Evolutionary conservation across 64 coral and sea anemone genomes (phyloP).

Genomic region (Astreopora myriophthalma): DNA sequence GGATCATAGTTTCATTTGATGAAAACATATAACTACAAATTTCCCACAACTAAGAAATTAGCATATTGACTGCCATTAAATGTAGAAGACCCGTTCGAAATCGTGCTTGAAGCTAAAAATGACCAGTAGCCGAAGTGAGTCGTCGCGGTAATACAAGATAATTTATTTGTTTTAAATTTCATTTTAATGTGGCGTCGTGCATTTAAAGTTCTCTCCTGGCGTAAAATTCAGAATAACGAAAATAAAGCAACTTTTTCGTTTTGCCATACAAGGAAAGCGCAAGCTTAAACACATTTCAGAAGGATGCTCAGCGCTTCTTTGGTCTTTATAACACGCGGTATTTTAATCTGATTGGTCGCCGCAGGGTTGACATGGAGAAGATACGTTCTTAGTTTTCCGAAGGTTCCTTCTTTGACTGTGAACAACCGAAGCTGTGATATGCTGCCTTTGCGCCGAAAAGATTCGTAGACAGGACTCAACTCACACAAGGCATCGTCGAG

Average conservation of each 20-base stretch:
- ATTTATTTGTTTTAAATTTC: too few species aligned
- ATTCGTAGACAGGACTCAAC: constrained; percentile 60
- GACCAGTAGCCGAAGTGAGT: too few species aligned
- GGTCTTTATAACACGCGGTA: constrained; percentile 65
- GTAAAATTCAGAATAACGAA: neutral
- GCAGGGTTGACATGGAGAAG: constrained; percentile 54
- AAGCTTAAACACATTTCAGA: neutral
- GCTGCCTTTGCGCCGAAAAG: constrained; percentile 64
- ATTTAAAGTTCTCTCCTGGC: too few species aligned
- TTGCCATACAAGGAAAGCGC: neutral
- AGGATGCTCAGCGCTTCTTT: constrained; percentile 33
- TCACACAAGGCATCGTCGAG: constrained; percentile 44
- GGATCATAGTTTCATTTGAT: too few species aligned
- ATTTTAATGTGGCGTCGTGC: too few species aligned
- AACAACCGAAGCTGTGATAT: constrained; percentile 28
- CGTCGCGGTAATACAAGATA: too few species aligned
- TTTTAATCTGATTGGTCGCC: constrained; percentile 65
- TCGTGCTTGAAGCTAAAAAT: too few species aligned
- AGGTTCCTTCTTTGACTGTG: constrained; percentile 38
- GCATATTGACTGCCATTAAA: too few species aligned
- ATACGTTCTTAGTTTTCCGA: constrained; percentile 14
- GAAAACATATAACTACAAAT: too few species aligned
- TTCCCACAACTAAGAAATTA: too few species aligned
- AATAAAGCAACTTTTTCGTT: neutral
- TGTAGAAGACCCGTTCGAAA: too few species aligned